These are phyloP conservation scores for Amphiprion percula DNA, from an alignment of 2,113 vertebrate genomes.

Conservation along the genomic window DNA sequence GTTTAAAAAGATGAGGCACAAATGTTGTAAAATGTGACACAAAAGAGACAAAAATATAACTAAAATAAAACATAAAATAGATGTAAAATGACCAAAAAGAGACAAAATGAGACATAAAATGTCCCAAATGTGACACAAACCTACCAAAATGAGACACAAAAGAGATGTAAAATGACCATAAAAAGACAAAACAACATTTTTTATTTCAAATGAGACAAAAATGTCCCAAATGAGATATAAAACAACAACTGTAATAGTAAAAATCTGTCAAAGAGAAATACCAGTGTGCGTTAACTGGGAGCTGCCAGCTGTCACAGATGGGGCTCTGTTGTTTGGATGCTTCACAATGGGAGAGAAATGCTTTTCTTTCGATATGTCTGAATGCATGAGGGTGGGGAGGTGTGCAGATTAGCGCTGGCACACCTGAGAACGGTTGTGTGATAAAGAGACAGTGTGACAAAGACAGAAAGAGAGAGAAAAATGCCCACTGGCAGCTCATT, in stretches of 20 bases:
- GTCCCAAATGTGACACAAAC: no score
- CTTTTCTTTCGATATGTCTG: constrained; percentile 26
- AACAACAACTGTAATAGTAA: constrained; percentile 54
- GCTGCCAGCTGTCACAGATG: constrained; percentile 50
- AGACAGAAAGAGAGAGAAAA: constrained; percentile 34
- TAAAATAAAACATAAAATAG: no score
- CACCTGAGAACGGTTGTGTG: background rate
- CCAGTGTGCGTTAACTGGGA: constrained; percentile 36
- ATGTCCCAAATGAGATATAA: no score
- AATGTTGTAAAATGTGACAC: no score
- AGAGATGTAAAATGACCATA: no score
- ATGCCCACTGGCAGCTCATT: constrained; percentile 62
- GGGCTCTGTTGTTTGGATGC: constrained; percentile 15
- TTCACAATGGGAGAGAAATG: constrained; percentile 27
- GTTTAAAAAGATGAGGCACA: no score
- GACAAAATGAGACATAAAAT: no score
- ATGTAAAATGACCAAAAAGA: no score
- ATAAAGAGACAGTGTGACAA: constrained; percentile 36
- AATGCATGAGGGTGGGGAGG: background rate
- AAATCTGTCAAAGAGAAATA: constrained; percentile 60
- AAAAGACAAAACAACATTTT: no score
- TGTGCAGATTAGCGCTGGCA: constrained; percentile 9
- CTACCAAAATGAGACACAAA: no score
- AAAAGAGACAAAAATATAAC: no score
- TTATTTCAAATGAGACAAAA: no score